Evolutionary conservation across 2,888 invertebrate genomes (phyloP), one percentile per base, ranked within the genome.

Genomic region (Camponotus fellah): DNA sequence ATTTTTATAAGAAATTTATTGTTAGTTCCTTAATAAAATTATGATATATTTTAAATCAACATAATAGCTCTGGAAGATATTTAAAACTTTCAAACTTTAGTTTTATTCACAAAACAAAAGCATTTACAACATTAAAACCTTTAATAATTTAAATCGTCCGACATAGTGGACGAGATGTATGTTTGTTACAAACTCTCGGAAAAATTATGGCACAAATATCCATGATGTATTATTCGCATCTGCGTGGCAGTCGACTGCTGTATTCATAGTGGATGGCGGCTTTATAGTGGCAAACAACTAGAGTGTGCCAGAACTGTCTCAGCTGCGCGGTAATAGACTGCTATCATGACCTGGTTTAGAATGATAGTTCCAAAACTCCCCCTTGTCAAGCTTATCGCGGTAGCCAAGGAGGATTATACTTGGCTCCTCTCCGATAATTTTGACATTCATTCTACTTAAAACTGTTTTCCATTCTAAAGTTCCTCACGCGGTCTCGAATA

Each of bases 151-250:
- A 80, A 72, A 80, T 80, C 40, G 60, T 5, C 32, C n/a, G 72
- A 80, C 72, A 43, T 37, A 34, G n/a, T 21, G 10, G 26, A 53
- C 43, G 72, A 72, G 72, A 72, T 72, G 60, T 72, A 80, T 60
- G 72, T 72, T 80, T 71, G 79, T 79, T 80, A 72, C 79, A 37
- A 80, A 72, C 79, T 80, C 43, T 37, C 60, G 79, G 60, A 80
- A 80, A 80, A 80, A 80, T 80, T 80, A 80, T 80, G 79, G 72
- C 72, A n/a, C 79, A 80, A 80, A 80, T 80, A 80, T 80, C 79
- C 60, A 62, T 80, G 79, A 80, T 80, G 72, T 80, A 80, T 80
- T 80, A 72, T 80, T 46, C 72, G 60, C 72, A 80, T 80, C 60
- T 80, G 79, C 79, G 79, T 80, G 72, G 79, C 79, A 80, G 72